phyloP scores from a whole-genome alignment of 1,140 invertebrate genomes.

The Drosophila saltans region DNA sequence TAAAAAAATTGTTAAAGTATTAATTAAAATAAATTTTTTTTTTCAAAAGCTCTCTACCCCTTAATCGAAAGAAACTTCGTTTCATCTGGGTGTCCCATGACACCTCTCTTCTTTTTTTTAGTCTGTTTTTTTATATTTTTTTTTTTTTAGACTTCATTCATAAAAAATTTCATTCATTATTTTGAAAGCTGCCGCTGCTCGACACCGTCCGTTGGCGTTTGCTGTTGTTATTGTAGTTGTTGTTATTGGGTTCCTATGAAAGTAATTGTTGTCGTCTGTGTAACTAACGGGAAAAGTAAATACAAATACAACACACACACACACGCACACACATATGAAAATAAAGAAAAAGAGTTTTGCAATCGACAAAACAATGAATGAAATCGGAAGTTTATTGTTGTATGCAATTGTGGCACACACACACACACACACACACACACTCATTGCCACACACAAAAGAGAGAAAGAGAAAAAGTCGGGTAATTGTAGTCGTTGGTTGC shows the following conservation, averaged over 20 bases:
- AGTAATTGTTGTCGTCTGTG: constrained; percentile 8
- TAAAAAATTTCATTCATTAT: constrained; percentile 1
- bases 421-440: constrained; percentile 19
- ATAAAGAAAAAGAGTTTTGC: constrained; percentile 52
- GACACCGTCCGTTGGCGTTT: constrained; percentile 1
- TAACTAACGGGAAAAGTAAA: constrained; percentile 49
- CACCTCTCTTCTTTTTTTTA: too few relatives aligned
- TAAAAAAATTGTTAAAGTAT: too few relatives aligned
- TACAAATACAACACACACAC: constrained; percentile 15
- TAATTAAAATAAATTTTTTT: too few relatives aligned
- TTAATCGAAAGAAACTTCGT: too few relatives aligned
- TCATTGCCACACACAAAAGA: neutral
- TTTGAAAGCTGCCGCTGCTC: neutral
- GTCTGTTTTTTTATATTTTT: neutral
- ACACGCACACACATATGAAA: constrained; percentile 19
- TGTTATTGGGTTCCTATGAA: neutral
- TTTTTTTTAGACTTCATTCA: neutral
- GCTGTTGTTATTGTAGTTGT: neutral
- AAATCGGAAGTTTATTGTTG: constrained; percentile 76
- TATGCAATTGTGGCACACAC: constrained; percentile 43
- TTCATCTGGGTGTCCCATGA: too few relatives aligned
- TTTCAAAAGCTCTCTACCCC: too few relatives aligned
- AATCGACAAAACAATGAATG: constrained; percentile 65
- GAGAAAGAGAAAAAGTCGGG: constrained; percentile 42
- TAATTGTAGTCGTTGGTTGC: constrained; percentile 40